Evolutionary conservation across 2,797 vertebrate species (phyloP).

Genomic region (Lates japonicus): DNA sequence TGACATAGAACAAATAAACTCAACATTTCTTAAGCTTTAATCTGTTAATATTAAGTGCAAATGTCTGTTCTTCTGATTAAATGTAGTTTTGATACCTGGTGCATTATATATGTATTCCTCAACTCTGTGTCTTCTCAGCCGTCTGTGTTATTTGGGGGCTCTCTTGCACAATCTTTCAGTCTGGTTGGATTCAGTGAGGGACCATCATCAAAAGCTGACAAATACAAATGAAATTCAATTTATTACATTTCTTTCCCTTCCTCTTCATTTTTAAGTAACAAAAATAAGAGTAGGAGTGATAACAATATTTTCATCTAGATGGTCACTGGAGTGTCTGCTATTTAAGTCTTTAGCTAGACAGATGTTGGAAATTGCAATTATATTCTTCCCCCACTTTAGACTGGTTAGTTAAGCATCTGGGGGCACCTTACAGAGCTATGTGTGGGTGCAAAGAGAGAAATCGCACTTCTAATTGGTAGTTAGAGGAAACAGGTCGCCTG

Average conservation of each 20-base stretch:
- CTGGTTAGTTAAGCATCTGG: conserved; percentile 43
- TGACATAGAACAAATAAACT: neutral
- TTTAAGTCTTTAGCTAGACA: conserved; percentile 46
- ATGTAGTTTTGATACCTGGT: neutral
- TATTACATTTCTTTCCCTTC: neutral
- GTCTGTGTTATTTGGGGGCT: neutral
- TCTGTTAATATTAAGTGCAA: neutral
- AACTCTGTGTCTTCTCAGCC: neutral
- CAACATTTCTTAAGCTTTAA: neutral
- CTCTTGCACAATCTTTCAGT: neutral
- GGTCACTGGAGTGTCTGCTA: conserved; percentile 24
- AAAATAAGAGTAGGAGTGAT: neutral
- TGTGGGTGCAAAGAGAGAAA: conserved; percentile 43
- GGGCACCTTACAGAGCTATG: conserved; percentile 32
- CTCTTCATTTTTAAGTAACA: neutral
- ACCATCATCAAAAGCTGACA: neutral
- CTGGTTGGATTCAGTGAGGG: neutral
- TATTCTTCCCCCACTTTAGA: conserved; percentile 28
- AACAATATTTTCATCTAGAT: conserved; percentile 1
- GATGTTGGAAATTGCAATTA: conserved; percentile 43
- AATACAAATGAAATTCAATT: neutral
- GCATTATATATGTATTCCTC: neutral
- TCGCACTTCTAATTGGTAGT: conserved; percentile 59
- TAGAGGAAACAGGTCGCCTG: conserved; percentile 40
- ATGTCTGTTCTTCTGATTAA: neutral